phyloP scores from a whole-genome alignment of 1,140 invertebrate genomes.

The Papilio machaon region DNA sequence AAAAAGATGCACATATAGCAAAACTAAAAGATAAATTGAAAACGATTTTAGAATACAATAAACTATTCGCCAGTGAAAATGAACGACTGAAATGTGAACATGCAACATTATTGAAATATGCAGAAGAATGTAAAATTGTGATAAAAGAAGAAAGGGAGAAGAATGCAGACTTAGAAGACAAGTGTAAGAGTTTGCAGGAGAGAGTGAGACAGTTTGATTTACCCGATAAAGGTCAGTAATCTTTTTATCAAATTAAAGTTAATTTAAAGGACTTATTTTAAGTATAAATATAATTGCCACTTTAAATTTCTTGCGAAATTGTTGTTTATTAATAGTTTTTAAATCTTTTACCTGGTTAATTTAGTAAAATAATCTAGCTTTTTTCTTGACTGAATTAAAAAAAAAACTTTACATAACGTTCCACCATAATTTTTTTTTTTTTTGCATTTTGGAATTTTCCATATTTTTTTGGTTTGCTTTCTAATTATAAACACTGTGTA shows the following conservation, averaged over 20 bases:
- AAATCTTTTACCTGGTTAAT: too few relatives aligned
- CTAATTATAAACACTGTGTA: too few relatives aligned
- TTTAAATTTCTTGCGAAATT: too few relatives aligned
- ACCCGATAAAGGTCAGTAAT: constrained; percentile 75
- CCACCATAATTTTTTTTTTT: too few relatives aligned
- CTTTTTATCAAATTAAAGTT: background rate
- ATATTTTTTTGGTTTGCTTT: too few relatives aligned
- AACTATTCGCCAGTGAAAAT: constrained; percentile 72
- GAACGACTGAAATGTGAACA: constrained; percentile 65
- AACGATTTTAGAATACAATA: constrained; percentile 70
- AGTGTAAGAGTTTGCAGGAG: constrained; percentile 70
- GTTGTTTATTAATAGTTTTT: too few relatives aligned
- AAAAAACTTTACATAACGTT: too few relatives aligned
- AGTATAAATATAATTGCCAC: too few relatives aligned
- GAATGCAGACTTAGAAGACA: constrained; percentile 57
- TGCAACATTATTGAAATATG: constrained; percentile 59
- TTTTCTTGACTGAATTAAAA: too few relatives aligned
- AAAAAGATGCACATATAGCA: constrained; percentile 67
- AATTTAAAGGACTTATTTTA: too few relatives aligned
- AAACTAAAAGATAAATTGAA: constrained; percentile 74
- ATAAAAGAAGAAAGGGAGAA: constrained; percentile 65
- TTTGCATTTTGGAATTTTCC: too few relatives aligned
- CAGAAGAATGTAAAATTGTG: constrained; percentile 68
- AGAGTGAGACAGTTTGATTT: constrained; percentile 71
- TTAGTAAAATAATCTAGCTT: too few relatives aligned